Conservation (phyloP, 2,113 vertebrate genomes). For the Archocentrus centrarchus region DNA sequence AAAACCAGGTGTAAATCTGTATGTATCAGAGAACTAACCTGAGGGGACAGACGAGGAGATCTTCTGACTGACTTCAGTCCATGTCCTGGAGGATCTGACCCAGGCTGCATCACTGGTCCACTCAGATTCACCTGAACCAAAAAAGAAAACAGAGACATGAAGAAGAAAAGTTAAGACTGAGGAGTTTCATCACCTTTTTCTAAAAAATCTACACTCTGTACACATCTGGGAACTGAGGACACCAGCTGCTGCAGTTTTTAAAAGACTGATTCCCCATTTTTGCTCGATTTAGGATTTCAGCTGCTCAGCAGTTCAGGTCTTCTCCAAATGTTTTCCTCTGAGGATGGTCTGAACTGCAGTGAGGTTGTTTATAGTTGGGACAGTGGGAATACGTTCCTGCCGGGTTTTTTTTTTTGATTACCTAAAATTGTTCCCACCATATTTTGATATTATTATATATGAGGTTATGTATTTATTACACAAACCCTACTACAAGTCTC, state of each 20-base stretch:
- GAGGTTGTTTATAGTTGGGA: too few species aligned
- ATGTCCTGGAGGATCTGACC: conserved; percentile 37
- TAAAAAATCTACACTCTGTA: not conserved
- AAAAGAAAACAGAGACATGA: not conserved
- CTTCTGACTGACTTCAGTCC: conserved; percentile 57
- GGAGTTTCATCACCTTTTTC: too few species aligned
- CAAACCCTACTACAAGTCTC: too few species aligned
- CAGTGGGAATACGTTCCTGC: too few species aligned
- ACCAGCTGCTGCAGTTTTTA: not conserved
- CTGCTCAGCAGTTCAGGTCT: fast-evolving
- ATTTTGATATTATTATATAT: not conserved
- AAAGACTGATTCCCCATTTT: not conserved
- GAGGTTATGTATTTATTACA: too few species aligned
- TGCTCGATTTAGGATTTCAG: too few species aligned
- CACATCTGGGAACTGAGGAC: not conserved
- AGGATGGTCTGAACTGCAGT: too few species aligned
- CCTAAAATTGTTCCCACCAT: not conserved
- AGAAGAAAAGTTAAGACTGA: not conserved
- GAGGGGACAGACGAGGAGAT: conserved; percentile 63
- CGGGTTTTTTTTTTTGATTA: not conserved
- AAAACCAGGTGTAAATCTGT: not conserved
- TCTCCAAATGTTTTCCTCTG: too few species aligned
- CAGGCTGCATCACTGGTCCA: conserved; percentile 48
- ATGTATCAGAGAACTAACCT: conserved; percentile 34
- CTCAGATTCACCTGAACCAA: not conserved